Evolutionary conservation across 2,888 invertebrate genomes (phyloP).

Genomic region (Craniophora ligustri): DNA sequence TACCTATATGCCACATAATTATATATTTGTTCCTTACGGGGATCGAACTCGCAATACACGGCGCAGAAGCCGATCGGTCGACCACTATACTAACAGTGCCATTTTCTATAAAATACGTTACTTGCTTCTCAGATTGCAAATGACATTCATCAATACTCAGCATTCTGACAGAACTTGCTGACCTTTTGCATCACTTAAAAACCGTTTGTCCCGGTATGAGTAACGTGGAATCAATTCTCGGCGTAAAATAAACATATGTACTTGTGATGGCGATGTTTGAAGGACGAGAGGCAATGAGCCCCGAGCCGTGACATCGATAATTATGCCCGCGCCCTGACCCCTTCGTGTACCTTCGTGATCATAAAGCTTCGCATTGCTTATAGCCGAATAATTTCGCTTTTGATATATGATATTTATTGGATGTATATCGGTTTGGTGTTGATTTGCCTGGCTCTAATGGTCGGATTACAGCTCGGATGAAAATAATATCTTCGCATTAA

Average conservation of each 20-base stretch:
- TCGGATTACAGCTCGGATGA: no score
- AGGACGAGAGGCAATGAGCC: conserved; percentile 64
- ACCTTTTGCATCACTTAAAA: neutral
- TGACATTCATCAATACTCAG: neutral
- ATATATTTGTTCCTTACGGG: no score
- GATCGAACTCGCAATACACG: no score
- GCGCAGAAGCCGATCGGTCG: no score
- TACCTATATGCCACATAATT: no score
- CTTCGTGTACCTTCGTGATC: conserved; percentile 57
- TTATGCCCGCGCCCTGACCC: conserved; percentile 76
- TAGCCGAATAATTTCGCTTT: neutral
- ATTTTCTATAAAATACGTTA: no score
- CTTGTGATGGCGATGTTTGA: conserved; percentile 56
- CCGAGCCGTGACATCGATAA: conserved; percentile 82
- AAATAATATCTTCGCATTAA: no score
- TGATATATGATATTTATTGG: no score
- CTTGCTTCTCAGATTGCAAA: neutral
- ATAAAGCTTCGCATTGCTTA: conserved; percentile 12
- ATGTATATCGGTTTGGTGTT: no score
- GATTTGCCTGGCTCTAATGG: no score
- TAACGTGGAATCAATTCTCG: conserved; percentile 11
- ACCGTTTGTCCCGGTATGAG: neutral
- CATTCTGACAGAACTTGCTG: neutral
- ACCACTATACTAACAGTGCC: no score
- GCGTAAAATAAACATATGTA: conserved; percentile 34